Evolutionary conservation across 2,797 vertebrate species (phyloP).

Genomic region (Betta splendens): DNA sequence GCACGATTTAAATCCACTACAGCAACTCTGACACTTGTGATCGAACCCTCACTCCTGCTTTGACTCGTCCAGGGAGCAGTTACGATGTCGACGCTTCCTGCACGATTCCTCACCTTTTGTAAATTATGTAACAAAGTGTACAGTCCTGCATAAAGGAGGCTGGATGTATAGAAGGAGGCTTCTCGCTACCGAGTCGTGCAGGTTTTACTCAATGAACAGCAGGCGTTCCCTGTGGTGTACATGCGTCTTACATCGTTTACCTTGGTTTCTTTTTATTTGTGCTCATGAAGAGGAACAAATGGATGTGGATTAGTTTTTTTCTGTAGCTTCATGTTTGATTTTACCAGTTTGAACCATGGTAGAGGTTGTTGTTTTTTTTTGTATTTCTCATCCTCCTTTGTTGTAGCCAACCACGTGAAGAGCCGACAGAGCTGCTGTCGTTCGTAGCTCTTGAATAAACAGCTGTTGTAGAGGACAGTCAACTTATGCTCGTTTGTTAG

Average conservation of each 20-base stretch:
- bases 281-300: conserved; percentile 25
- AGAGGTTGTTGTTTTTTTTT: conserved; percentile 64
- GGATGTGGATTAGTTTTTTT: conserved; percentile 14
- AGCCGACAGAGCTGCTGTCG: too few relatives aligned
- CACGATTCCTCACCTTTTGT: conserved; percentile 66
- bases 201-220: conserved; percentile 60
- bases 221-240: conserved; percentile 55
- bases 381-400: conserved; percentile 28
- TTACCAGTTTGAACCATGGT: conserved; percentile 60
- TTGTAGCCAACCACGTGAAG: conserved; percentile 27
- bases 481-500: not conserved
- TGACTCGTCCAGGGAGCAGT: too few relatives aligned
- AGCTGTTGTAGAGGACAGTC: conserved; percentile 20
- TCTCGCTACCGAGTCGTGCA: conserved; percentile 51
- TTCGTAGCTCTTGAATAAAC: conserved; percentile 18
- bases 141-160: conserved; percentile 70
- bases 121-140: conserved; percentile 70
- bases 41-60: conserved; percentile 52
- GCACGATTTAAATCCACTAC: conserved; percentile 69
- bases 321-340: conserved; percentile 29
- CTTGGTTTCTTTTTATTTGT: conserved; percentile 36
- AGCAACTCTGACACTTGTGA: conserved; percentile 53
- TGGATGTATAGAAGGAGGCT: conserved; percentile 67
- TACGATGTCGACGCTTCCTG: conserved; percentile 63
- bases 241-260: conserved; percentile 50